phyloP scores from a whole-genome alignment of 2,797 vertebrate species.

The Danio choprae region DNA sequence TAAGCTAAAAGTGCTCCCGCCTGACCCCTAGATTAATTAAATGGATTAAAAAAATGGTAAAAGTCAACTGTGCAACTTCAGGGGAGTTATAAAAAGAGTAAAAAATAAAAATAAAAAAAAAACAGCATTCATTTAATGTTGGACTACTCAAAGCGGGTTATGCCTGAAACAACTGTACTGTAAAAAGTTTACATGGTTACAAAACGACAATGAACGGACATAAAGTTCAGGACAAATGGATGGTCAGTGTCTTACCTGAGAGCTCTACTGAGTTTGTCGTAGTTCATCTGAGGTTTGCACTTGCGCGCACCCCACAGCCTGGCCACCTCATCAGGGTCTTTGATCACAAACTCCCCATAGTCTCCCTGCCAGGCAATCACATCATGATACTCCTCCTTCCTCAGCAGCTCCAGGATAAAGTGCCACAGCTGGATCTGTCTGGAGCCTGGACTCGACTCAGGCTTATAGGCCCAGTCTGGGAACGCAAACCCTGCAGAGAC shows the following conservation, averaged over 20 bases:
- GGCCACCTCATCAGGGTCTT: constrained; percentile 92
- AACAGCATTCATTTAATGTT: neutral
- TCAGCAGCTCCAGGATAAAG: constrained; percentile 90
- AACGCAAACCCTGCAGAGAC: constrained; percentile 83
- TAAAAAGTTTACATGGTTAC: neutral
- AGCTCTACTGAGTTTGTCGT: constrained; percentile 91
- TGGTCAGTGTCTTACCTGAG: constrained; percentile 78
- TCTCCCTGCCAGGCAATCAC: constrained; percentile 95
- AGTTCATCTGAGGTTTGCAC: constrained; percentile 95
- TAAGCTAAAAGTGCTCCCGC: too few species aligned
- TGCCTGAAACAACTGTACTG: constrained; percentile 1
- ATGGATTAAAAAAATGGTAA: too few species aligned
- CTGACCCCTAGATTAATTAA: too few species aligned
- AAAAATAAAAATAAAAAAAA: too few species aligned
- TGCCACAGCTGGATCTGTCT: constrained; percentile 95
- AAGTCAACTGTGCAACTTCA: too few species aligned
- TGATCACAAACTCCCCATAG: constrained; percentile 94
- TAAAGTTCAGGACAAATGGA: neutral
- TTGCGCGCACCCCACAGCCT: constrained; percentile 92
- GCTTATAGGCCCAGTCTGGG: constrained; percentile 94
- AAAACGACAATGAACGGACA: neutral
- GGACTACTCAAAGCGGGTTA: neutral
- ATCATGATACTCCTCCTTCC: constrained; percentile 90
- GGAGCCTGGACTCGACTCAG: constrained; percentile 89
- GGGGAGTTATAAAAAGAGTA: too few species aligned